phyloP scores from a whole-genome alignment of 2,113 vertebrate genomes.

The Strix aluco region DNA sequence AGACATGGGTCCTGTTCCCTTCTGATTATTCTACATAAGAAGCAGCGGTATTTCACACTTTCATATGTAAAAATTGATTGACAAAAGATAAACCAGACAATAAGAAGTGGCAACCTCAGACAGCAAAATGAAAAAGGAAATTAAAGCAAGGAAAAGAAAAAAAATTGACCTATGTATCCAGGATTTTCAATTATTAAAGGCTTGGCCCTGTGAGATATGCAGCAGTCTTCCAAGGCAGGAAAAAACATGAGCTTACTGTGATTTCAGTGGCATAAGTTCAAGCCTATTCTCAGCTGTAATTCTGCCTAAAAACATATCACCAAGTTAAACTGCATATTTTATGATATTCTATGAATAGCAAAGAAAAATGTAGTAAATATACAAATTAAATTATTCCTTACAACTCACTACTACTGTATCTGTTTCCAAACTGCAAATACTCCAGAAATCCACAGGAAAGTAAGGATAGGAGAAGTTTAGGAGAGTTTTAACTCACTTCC shows the following conservation, averaged over 20 bases:
- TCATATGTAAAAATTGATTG: background rate
- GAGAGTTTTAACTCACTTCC: background rate
- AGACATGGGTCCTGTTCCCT: background rate
- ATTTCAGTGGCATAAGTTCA: background rate
- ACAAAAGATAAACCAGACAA: background rate
- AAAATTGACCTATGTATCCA: background rate
- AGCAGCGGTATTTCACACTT: background rate
- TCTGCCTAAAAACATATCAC: background rate
- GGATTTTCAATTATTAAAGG: background rate
- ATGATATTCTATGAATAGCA: background rate
- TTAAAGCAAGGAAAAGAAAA: background rate
- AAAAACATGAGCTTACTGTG: background rate
- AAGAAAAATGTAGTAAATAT: background rate
- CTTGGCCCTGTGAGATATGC: background rate
- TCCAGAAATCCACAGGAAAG: background rate
- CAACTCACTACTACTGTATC: background rate
- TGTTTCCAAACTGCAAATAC: background rate
- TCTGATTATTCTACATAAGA: background rate
- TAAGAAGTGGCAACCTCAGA: background rate
- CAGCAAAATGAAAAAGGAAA: background rate
- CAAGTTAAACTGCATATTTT: background rate
- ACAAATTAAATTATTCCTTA: background rate
- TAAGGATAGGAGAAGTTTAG: background rate
- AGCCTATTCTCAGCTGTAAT: background rate
- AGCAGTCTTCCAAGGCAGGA: background rate